phyloP scores from a whole-genome alignment of 2,888 invertebrate genomes.

The Stenoptilia bipunctidactyla region DNA sequence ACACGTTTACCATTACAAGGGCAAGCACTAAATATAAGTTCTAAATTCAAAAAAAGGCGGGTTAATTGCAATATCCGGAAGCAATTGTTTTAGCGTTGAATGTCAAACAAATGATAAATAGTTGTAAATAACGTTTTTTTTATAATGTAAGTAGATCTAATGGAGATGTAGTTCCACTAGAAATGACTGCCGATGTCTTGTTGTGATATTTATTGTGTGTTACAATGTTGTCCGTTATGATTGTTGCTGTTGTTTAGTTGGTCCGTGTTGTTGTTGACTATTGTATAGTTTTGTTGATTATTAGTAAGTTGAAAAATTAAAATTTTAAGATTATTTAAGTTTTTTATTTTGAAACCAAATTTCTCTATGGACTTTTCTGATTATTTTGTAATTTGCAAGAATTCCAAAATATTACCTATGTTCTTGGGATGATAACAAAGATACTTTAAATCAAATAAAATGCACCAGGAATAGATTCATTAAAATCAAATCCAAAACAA shows the following conservation, averaged over 20 bases:
- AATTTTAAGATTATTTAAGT: too few species aligned
- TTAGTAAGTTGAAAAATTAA: too few species aligned
- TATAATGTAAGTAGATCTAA: constrained; percentile 48
- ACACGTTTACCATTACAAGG: constrained; percentile 77
- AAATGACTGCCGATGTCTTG: constrained; percentile 38
- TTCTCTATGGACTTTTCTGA: too few species aligned
- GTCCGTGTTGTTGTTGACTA: constrained; percentile 62
- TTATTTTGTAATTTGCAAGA: too few species aligned
- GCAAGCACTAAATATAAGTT: constrained; percentile 49
- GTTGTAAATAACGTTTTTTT: too few species aligned
- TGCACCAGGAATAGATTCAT: too few species aligned
- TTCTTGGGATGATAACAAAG: too few species aligned
- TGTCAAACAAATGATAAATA: constrained; percentile 39
- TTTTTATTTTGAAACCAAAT: too few species aligned
- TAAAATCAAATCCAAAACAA: too few species aligned
- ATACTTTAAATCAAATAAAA: too few species aligned
- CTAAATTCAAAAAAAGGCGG: too few species aligned
- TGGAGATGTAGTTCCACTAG: constrained; percentile 43
- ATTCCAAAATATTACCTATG: too few species aligned
- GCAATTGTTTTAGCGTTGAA: background rate
- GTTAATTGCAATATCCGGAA: background rate
- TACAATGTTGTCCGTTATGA: constrained; percentile 25
- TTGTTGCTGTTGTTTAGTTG: constrained; percentile 43
- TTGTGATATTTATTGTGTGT: constrained; percentile 69
- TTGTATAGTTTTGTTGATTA: constrained; percentile 30